Evolutionary conservation across 2,113 vertebrate genomes (phyloP).

Genomic region (Tylochromis polylepis): DNA sequence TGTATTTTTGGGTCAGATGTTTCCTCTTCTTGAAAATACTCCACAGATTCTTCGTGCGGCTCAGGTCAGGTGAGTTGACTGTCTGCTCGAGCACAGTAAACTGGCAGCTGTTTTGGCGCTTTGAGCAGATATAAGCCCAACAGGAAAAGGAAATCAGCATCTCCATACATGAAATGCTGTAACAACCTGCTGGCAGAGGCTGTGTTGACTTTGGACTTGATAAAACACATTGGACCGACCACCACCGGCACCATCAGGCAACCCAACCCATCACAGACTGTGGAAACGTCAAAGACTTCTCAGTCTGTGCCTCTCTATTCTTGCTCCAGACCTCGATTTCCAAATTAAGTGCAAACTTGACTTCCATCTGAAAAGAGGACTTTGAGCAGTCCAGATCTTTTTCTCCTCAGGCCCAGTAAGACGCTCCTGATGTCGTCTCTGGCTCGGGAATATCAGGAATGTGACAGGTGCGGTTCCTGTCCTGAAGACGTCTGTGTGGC

Average conservation of each 20-base stretch:
- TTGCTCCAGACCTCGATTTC: accelerated
- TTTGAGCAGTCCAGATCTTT: not conserved
- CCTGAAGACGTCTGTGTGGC: not conserved
- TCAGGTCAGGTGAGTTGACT: not conserved
- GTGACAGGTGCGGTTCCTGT: not conserved
- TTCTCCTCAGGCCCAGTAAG: not conserved
- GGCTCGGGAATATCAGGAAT: not conserved
- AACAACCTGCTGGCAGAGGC: not conserved
- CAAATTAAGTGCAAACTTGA: not conserved
- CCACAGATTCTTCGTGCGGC: accelerated
- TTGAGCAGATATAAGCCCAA: accelerated
- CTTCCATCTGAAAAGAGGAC: not conserved
- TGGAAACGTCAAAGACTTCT: not conserved
- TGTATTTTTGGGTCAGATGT: not conserved
- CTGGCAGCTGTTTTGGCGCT: not conserved
- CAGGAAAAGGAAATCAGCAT: not conserved
- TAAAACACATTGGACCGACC: not conserved
- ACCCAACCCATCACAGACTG: not conserved
- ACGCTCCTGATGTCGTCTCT: accelerated
- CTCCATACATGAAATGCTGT: not conserved
- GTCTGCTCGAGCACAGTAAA: accelerated
- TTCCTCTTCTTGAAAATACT: accelerated
- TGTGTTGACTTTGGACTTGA: not conserved
- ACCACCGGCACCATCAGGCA: accelerated
- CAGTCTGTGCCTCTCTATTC: not conserved